Percentiles rank a stretch among this genome's conserved stretches.
Evolutionary conservation across 2,113 vertebrate genomes (phyloP).

Genomic region (Pavo muticus): DNA sequence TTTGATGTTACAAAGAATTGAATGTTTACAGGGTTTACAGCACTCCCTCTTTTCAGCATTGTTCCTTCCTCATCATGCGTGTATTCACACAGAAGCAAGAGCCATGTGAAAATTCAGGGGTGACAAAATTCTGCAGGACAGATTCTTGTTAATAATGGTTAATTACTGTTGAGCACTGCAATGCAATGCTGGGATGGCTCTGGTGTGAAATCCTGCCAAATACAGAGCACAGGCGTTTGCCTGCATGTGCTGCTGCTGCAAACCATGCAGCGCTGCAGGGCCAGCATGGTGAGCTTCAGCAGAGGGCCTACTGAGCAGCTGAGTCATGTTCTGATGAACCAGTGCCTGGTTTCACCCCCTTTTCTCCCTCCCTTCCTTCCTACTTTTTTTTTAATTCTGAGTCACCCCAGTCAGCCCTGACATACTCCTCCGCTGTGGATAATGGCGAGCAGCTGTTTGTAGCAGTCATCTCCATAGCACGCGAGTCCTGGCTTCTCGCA

Average conservation of each 20-base stretch:
- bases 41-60: background rate
- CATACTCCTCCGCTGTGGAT: background rate
- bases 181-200: too few species aligned
- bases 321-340: conserved; percentile 48
- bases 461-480: background rate
- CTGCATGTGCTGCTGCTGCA: background rate
- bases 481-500: background rate
- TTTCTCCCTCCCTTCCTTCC: accelerated
- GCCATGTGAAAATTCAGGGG: background rate
- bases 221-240: background rate
- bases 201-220: background rate
- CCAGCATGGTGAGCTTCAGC: background rate
- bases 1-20: background rate
- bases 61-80: background rate
- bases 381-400: conserved; percentile 61
- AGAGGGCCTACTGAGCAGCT: conserved; percentile 39
- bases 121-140: background rate
- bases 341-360: background rate
- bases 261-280: background rate
- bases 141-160: background rate
- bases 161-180: too few species aligned
- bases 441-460: conserved; percentile 23
- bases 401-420: conserved; percentile 68
- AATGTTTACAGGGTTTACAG: background rate
- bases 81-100: too few species aligned